Conservation (phyloP, 2,888 invertebrate genomes). For the Odontothrips loti region DNA sequence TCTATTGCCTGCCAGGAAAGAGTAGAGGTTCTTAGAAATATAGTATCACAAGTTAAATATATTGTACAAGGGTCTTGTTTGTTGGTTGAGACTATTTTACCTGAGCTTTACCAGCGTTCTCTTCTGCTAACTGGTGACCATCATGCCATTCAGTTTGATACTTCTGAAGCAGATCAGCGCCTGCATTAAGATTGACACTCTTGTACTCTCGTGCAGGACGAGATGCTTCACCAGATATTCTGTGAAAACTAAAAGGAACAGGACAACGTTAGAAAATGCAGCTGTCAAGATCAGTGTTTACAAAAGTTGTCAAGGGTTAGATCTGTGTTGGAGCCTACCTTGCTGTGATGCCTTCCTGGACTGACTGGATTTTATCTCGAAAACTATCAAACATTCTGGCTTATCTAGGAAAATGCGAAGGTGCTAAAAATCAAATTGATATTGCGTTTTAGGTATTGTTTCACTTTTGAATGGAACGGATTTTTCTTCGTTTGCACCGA, state of each 20-base stretch:
- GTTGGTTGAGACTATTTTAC: conserved; percentile 36
- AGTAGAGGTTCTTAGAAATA: background rate
- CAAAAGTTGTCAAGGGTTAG: background rate
- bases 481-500: background rate
- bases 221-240: background rate
- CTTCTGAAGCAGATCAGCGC: conserved; percentile 62
- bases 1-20: conserved; percentile 43
- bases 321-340: conserved; percentile 39
- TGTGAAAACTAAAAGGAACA: background rate
- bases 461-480: background rate
- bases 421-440: background rate
- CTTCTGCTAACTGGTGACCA: conserved; percentile 63
- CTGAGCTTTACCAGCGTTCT: conserved; percentile 57
- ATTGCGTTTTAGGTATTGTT: background rate
- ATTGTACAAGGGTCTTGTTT: background rate
- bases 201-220: conserved; percentile 9
- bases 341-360: conserved; percentile 49
- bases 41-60: background rate
- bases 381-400: conserved; percentile 50
- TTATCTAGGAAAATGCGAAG: background rate
- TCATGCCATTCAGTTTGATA: conserved; percentile 70
- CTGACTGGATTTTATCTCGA: conserved; percentile 50
- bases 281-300: background rate
- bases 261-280: background rate
- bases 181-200: conserved; percentile 56